Percentiles rank a stretch among this genome's conserved stretches.
phyloP scores from a whole-genome alignment of 2,888 invertebrate species.

The Tenthredo livida region DNA sequence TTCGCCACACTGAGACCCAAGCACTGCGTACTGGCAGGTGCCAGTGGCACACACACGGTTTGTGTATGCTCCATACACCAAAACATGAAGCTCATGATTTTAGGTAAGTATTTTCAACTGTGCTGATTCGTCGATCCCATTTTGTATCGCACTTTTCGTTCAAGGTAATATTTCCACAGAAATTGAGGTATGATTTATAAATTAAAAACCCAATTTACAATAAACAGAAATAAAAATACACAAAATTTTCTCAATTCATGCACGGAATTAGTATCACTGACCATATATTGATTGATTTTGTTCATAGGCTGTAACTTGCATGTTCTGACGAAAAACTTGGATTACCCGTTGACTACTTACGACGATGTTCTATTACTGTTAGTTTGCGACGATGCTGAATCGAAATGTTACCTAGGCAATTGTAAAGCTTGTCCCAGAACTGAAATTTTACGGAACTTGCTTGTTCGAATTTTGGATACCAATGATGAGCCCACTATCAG shows the following conservation, averaged over 20 bases:
- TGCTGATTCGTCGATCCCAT: not conserved
- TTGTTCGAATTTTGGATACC: slow-evolving; percentile 38
- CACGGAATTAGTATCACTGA: slow-evolving; percentile 19
- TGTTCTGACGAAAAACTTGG: slow-evolving; percentile 19
- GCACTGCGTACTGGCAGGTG: slow-evolving; percentile 56
- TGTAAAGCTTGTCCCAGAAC: slow-evolving; percentile 51
- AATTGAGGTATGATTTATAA: too few relatives aligned
- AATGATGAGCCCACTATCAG: slow-evolving; percentile 47
- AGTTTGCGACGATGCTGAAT: slow-evolving; percentile 50
- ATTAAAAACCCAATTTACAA: not conserved
- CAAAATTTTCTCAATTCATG: too few relatives aligned
- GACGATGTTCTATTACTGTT: slow-evolving; percentile 52
- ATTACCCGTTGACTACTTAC: slow-evolving; percentile 35
- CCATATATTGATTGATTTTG: slow-evolving; percentile 2
- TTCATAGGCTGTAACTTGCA: slow-evolving; percentile 29
- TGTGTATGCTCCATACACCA: slow-evolving; percentile 61
- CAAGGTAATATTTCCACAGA: not conserved
- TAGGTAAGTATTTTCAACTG: slow-evolving; percentile 52
- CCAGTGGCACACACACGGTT: slow-evolving; percentile 53
- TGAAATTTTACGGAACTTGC: slow-evolving; percentile 8
- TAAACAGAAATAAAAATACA: slow-evolving; percentile 31
- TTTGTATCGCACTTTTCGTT: slow-evolving; percentile 25
- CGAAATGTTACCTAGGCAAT: slow-evolving; percentile 49
- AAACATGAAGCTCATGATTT: slow-evolving; percentile 62
- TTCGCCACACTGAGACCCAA: slow-evolving; percentile 41